Base-by-base conservation (phyloP, 1,140 invertebrate species). In the Microplitis demolitor region DNA sequence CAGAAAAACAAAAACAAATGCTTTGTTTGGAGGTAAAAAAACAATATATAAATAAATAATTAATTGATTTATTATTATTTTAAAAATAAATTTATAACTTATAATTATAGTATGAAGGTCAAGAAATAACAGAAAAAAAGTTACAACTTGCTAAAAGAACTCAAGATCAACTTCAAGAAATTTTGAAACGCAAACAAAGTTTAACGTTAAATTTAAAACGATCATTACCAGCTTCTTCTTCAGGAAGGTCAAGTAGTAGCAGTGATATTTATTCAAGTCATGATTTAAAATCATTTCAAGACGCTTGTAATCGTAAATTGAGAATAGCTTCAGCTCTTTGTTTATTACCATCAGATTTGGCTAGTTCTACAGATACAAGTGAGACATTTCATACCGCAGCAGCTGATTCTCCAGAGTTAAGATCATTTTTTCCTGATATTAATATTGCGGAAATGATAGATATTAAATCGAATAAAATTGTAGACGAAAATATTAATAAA, bases 341-440 rank as follows among this genome's bases (percentile, higher is more conserved):
- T 75, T 71, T 87, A 13, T 69, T 85, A 6, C 82, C 80, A 8
- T 72, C 76, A 4, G 80, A 85, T 61, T 5, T 82, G 3, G 74
- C 80, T 4, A 86, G 85, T 5, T 88, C 89, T 0, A 76, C 89
- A 33, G 89, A 89, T 50, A 90, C 90, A 3, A 89, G 88, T 37
- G 92, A 93, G 76, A 93, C 92, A 0, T 94, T 92, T 80, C 92
- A 93, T 81, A 93, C 93, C n/a, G 92, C 93, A 0, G 79, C 86
- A 0, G 80, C 83, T 0, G 82, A 87, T 14, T 85, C 85, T 0
- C 86, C 85, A 0, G 84, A 85, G 39, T 71, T 78, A 14, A 77
- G 71, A 0, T 72, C 78, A 3, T 69, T 58, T 5, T 76, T 86
- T 79, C 74, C 78, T 37, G 58, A 73, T 8, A 66, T 66, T 11